Evolutionary conservation across 2,113 vertebrate genomes (phyloP).

Genomic region (Salvator merianae): DNA sequence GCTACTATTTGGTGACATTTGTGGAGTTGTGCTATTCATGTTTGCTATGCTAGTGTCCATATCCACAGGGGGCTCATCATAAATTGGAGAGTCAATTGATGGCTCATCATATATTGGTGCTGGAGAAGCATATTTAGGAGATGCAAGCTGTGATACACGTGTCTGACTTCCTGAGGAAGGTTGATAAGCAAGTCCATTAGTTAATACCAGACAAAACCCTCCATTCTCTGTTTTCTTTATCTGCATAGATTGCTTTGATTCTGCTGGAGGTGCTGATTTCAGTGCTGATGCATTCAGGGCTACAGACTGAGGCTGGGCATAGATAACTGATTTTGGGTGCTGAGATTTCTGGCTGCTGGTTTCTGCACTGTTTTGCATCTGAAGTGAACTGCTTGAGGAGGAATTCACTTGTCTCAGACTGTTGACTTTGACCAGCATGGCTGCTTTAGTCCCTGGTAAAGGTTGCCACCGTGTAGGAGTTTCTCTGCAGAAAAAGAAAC

Average conservation of each 20-base stretch:
- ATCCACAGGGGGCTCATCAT: slow-evolving; percentile 87
- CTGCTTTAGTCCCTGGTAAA: slow-evolving; percentile 83
- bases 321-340: slow-evolving; percentile 60
- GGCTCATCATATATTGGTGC: slow-evolving; percentile 85
- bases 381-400: slow-evolving; percentile 57
- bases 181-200: slow-evolving; percentile 72
- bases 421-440: slow-evolving; percentile 90
- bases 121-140: slow-evolving; percentile 81
- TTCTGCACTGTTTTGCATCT: slow-evolving; percentile 63
- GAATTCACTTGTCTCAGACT: slow-evolving; percentile 73
- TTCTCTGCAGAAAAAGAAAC: slow-evolving; percentile 68
- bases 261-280: slow-evolving; percentile 67
- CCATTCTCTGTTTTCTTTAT: slow-evolving; percentile 85
- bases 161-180: slow-evolving; percentile 73
- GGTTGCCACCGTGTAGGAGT: slow-evolving; percentile 84
- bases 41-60: slow-evolving; percentile 84
- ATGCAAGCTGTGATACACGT: slow-evolving; percentile 76
- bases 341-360: slow-evolving; percentile 62
- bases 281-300: slow-evolving; percentile 73
- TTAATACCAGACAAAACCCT: slow-evolving; percentile 82
- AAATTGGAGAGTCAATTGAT: slow-evolving; percentile 83
- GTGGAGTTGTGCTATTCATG: slow-evolving; percentile 68
- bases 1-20: slow-evolving; percentile 76
- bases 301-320: slow-evolving; percentile 58
- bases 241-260: slow-evolving; percentile 82